Evolutionary conservation across 1,140 invertebrate genomes (phyloP).

Genomic region (Brachionus asplanchnoidis): DNA sequence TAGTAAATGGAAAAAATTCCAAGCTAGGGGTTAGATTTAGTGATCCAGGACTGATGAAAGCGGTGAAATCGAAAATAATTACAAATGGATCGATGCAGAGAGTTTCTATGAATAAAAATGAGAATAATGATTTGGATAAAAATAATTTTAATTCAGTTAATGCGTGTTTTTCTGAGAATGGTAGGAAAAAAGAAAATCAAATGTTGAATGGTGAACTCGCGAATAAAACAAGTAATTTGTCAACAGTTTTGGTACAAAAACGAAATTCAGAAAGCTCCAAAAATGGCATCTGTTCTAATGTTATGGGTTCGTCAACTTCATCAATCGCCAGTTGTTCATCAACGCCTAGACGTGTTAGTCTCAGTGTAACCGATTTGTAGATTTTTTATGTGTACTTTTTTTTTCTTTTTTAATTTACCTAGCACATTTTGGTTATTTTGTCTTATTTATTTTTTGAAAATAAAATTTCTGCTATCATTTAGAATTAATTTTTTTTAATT

Average conservation of each 20-base stretch:
- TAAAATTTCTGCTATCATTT: background rate
- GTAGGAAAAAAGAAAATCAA: background rate
- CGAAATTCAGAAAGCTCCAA: background rate
- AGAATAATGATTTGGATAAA: background rate
- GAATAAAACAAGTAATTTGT: background rate
- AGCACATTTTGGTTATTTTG: background rate
- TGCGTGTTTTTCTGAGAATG: background rate
- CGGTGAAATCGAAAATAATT: background rate
- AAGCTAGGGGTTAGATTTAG: background rate
- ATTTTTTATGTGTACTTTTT: background rate
- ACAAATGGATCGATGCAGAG: constrained; percentile 18
- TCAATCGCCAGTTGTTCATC: background rate
- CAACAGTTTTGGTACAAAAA: background rate
- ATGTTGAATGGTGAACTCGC: background rate
- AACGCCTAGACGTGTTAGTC: constrained; percentile 28
- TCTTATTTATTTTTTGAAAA: background rate
- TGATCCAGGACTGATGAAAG: background rate
- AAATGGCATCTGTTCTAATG: background rate
- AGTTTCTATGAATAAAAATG: background rate
- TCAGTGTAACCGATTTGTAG: constrained; percentile 37
- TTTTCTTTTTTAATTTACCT: background rate
- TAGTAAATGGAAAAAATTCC: background rate
- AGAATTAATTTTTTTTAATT: too few species aligned
- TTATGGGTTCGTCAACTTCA: background rate
- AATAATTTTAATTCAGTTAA: background rate